Conservation (phyloP, 2,797 vertebrate species). For the Poecilia gillii region DNA sequence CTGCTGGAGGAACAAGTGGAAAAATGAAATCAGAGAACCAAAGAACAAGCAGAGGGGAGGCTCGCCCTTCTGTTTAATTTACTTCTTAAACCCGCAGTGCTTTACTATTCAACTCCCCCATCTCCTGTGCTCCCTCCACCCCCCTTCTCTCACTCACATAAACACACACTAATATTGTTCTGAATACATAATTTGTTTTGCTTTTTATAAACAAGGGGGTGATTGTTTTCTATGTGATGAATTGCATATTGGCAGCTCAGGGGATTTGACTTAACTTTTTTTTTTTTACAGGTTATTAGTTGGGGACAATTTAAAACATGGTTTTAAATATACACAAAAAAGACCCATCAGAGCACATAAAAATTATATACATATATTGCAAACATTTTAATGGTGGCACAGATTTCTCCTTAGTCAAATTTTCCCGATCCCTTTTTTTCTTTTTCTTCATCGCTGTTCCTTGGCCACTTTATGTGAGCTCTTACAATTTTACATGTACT, state of each 20-base stretch:
- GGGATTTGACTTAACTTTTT: neutral
- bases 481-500: too few relatives aligned
- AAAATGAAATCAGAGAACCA: slow-evolving; percentile 58
- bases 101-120: slow-evolving; percentile 32
- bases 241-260: slow-evolving; percentile 5
- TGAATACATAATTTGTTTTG: slow-evolving; percentile 35
- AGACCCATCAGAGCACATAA: neutral
- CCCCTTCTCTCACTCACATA: neutral
- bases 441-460: too few relatives aligned
- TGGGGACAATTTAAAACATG: neutral
- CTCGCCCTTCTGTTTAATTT: slow-evolving; percentile 55
- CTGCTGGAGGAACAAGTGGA: slow-evolving; percentile 12
- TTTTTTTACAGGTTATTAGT: neutral
- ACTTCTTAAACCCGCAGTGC: slow-evolving; percentile 42
- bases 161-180: slow-evolving; percentile 2
- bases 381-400: too few relatives aligned
- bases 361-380: too few relatives aligned
- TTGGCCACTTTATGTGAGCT: too few relatives aligned
- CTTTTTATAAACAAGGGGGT: slow-evolving; percentile 18
- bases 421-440: too few relatives aligned
- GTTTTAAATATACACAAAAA: neutral
- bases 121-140: neutral
- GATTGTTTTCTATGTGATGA: slow-evolving; percentile 21
- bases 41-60: slow-evolving; percentile 24
- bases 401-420: too few relatives aligned